phyloP scores from a whole-genome alignment of 1,140 invertebrate species.

The Pseudomyrmex dendroicus region DNA sequence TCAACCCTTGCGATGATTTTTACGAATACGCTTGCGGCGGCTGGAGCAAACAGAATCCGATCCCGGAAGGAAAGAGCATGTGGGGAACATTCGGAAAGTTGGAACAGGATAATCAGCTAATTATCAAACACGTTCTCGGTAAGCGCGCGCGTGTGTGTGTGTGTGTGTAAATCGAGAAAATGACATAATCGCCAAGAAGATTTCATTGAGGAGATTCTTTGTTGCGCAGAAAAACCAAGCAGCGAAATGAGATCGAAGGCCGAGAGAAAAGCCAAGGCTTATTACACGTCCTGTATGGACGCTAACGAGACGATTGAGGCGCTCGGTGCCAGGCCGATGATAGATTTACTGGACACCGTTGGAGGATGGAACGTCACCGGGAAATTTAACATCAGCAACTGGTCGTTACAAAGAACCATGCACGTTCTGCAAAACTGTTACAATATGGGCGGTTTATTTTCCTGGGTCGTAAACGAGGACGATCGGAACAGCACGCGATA shows the following conservation, averaged over 20 bases:
- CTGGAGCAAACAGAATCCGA: slow-evolving; percentile 96
- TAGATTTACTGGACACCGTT: slow-evolving; percentile 89
- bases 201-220: background rate
- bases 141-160: slow-evolving; percentile 71
- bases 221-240: slow-evolving; percentile 86
- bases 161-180: background rate
- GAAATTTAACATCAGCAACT: slow-evolving; percentile 88
- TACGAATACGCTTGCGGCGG: slow-evolving; percentile 97
- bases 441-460: slow-evolving; percentile 95
- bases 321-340: slow-evolving; percentile 92
- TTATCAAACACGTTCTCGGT: slow-evolving; percentile 96
- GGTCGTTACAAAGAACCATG: slow-evolving; percentile 91
- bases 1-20: slow-evolving; percentile 97
- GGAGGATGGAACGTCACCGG: slow-evolving; percentile 92
- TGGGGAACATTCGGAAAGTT: slow-evolving; percentile 98
- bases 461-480: slow-evolving; percentile 96
- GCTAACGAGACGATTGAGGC: slow-evolving; percentile 95
- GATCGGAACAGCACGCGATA: slow-evolving; percentile 95
- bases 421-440: slow-evolving; percentile 94
- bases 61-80: slow-evolving; percentile 95
- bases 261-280: slow-evolving; percentile 95
- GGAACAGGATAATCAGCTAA: slow-evolving; percentile 95
- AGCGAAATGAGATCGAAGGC: slow-evolving; percentile 90
- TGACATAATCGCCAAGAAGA: background rate
- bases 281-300: slow-evolving; percentile 97